phyloP scores from a whole-genome alignment of 2,888 invertebrate species.

The Volucella inanis region DNA sequence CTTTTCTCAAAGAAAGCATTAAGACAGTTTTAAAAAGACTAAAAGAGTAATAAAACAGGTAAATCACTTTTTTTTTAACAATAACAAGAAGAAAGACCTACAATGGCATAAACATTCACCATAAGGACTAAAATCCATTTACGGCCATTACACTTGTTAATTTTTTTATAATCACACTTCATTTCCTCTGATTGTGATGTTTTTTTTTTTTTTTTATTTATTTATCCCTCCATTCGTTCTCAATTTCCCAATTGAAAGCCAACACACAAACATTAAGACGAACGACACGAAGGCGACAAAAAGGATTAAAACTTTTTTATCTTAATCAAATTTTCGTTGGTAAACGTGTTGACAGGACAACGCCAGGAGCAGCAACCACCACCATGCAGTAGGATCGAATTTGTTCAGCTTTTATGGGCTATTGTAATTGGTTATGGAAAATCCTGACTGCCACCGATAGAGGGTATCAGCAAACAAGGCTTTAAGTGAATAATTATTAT shows the following conservation, averaged over 20 bases:
- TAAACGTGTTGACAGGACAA: slow-evolving; percentile 20
- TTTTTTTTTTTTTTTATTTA: background rate
- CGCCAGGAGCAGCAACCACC: background rate
- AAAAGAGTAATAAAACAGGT: background rate
- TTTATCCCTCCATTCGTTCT: slow-evolving; percentile 41
- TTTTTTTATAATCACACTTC: slow-evolving; percentile 64
- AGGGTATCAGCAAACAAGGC: slow-evolving; percentile 4
- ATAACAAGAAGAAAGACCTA: background rate
- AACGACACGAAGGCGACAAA: slow-evolving; percentile 17
- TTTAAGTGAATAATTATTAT: slow-evolving; percentile 54
- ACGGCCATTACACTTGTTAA: slow-evolving; percentile 68
- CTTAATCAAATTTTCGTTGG: slow-evolving; percentile 40
- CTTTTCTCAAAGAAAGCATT: background rate
- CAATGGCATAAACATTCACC: background rate
- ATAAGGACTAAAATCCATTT: slow-evolving; percentile 69
- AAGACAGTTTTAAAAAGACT: no score
- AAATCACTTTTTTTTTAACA: slow-evolving; percentile 27
- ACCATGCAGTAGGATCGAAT: background rate
- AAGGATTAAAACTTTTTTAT: slow-evolving; percentile 20
- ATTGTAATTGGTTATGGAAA: background rate
- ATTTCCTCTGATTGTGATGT: slow-evolving; percentile 53
- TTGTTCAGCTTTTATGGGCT: background rate
- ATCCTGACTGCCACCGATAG: background rate
- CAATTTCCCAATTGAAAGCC: slow-evolving; percentile 63
- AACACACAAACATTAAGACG: background rate